These are phyloP conservation scores for Labeo rohita DNA, from an alignment of 2,113 vertebrate genomes.

Conservation along the genomic window DNA sequence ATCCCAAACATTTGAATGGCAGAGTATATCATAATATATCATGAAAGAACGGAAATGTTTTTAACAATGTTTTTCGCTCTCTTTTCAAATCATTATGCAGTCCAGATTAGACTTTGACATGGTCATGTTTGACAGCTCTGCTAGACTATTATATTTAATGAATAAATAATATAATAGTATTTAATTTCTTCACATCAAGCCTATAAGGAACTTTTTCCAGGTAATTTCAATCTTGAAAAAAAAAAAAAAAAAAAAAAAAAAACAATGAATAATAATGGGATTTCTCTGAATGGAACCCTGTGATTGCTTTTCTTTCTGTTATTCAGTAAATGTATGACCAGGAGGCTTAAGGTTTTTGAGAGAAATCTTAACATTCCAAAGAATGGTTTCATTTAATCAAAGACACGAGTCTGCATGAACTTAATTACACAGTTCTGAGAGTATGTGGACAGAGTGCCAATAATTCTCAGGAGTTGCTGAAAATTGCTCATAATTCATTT, in stretches of 20 bases:
- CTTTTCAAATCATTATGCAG: background rate
- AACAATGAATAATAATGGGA: background rate
- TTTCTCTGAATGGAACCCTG: background rate
- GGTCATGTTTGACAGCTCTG: constrained; percentile 1
- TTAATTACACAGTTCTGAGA: constrained; percentile 52
- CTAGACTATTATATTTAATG: background rate
- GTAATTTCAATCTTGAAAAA: background rate
- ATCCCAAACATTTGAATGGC: no score
- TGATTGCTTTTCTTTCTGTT: background rate
- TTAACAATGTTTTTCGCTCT: background rate
- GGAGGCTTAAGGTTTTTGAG: background rate
- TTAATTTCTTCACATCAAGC: background rate
- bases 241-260: background rate
- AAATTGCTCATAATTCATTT: constrained; percentile 52
- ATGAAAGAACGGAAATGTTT: background rate
- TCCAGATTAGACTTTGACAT: no score
- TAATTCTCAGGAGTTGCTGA: constrained; percentile 35
- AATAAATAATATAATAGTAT: background rate
- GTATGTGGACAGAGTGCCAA: constrained; percentile 24
- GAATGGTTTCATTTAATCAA: constrained; percentile 50
- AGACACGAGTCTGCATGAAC: constrained; percentile 45
- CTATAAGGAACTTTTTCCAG: background rate
- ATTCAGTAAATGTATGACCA: constrained; percentile 1
- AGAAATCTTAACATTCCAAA: background rate
- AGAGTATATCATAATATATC: no score